Conservation (phyloP, 1,140 invertebrate genomes). For the Aphaenogaster floridana region DNA sequence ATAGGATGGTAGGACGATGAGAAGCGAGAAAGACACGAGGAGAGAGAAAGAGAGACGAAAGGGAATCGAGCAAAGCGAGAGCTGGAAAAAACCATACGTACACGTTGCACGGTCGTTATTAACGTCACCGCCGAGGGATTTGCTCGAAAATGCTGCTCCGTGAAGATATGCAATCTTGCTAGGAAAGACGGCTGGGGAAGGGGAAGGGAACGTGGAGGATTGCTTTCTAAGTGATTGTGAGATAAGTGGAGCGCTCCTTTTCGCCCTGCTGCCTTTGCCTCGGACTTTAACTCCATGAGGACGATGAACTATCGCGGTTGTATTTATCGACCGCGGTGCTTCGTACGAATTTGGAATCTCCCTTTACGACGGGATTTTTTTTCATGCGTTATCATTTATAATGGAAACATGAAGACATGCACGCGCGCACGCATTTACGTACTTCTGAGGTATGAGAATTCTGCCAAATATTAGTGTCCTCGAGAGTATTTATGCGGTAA, state of each 20-base stretch:
- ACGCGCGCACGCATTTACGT: not conserved
- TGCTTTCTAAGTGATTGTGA: constrained; percentile 77
- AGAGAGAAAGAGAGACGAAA: not conserved
- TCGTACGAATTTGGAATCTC: not conserved
- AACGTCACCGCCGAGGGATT: constrained; percentile 75
- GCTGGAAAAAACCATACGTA: constrained; percentile 69
- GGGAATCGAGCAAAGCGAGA: constrained; percentile 23
- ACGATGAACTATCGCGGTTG: constrained; percentile 59
- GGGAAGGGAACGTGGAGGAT: constrained; percentile 64
- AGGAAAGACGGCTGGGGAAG: constrained; percentile 45
- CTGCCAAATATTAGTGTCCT: not conserved
- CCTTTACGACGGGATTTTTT: not conserved
- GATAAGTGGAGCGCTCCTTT: constrained; percentile 75
- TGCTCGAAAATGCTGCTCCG: constrained; percentile 70
- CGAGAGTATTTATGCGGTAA: not conserved
- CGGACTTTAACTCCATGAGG: constrained; percentile 59
- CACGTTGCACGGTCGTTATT: constrained; percentile 77
- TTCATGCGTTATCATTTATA: not conserved
- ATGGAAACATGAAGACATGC: not conserved
- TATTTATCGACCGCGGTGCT: constrained; percentile 42
- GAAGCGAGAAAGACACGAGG: not conserved
- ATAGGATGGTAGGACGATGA: constrained; percentile 1
- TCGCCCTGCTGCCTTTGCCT: constrained; percentile 59
- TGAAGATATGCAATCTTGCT: constrained; percentile 80
- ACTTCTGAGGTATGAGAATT: not conserved